Evolutionary conservation across 2,113 vertebrate genomes (phyloP).

Genomic region (Xiphophorus maculatus): DNA sequence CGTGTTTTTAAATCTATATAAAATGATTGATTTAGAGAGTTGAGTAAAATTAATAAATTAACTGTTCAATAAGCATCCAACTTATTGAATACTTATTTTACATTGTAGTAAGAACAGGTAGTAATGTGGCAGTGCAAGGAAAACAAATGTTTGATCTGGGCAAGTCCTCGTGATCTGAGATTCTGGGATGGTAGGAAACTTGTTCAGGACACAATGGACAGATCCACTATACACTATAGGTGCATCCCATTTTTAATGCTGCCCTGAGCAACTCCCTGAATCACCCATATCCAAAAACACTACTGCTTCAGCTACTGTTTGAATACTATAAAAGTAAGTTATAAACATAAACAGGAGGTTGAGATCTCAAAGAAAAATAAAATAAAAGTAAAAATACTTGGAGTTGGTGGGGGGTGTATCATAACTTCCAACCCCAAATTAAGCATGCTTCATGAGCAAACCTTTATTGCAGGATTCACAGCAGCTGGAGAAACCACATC

Average conservation of each 20-base stretch:
- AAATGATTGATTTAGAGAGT: too few species aligned
- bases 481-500: slow-evolving; percentile 79
- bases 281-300: not conserved
- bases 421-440: slow-evolving; percentile 60
- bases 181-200: too few species aligned
- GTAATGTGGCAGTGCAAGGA: too few species aligned
- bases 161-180: too few species aligned
- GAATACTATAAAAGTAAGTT: not conserved
- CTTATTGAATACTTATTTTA: too few species aligned
- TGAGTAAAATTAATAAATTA: too few species aligned
- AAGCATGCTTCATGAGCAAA: slow-evolving; percentile 65
- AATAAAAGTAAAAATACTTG: not conserved
- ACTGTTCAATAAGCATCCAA: too few species aligned
- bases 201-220: not conserved
- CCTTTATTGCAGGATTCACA: slow-evolving; percentile 69
- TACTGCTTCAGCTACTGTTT: not conserved
- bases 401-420: slow-evolving; percentile 14
- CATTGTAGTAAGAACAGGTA: too few species aligned
- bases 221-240: not conserved
- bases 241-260: not conserved
- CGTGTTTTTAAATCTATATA: too few species aligned
- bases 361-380: slow-evolving; percentile 5
- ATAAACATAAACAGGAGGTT: slow-evolving; percentile 4
- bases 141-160: too few species aligned
- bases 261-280: not conserved